Evolutionary conservation across 2,888 invertebrate genomes (phyloP).

Genomic region (Papilio demoleus): DNA sequence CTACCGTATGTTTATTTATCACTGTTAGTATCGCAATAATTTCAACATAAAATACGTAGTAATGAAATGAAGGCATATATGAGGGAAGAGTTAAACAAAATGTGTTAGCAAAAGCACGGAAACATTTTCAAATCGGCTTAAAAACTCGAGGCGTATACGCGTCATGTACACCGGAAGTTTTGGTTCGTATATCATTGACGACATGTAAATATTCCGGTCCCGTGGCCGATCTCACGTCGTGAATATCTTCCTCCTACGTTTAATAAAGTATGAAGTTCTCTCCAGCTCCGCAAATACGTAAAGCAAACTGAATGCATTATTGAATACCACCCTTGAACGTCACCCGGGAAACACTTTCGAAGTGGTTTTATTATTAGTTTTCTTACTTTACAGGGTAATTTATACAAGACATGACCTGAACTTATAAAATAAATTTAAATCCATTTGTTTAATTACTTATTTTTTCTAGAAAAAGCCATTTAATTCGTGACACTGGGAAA

Average conservation of each 20-base stretch:
- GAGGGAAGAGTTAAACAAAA: not conserved
- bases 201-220: conserved; percentile 65
- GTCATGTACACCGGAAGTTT: conserved; percentile 58
- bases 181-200: conserved; percentile 72
- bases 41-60: too few relatives aligned
- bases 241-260: conserved; percentile 53
- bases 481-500: too few relatives aligned
- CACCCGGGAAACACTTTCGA: conserved; percentile 42
- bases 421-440: too few relatives aligned
- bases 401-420: too few relatives aligned
- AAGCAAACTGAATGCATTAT: conserved; percentile 73
- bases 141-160: conserved; percentile 38
- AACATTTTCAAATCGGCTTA: not conserved
- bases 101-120: not conserved
- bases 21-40: too few relatives aligned
- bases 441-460: too few relatives aligned
- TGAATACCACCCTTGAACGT: conserved; percentile 63
- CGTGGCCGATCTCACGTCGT: conserved; percentile 53
- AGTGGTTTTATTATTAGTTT: conserved; percentile 43
- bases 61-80: not conserved
- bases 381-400: not conserved
- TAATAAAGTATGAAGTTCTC: conserved; percentile 69
- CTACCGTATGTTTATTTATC: too few relatives aligned
- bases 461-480: too few relatives aligned
- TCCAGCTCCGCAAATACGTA: conserved; percentile 62